Evolutionary conservation across 2,797 vertebrate genomes (phyloP).

Genomic region (Acipenser transmontanus): DNA sequence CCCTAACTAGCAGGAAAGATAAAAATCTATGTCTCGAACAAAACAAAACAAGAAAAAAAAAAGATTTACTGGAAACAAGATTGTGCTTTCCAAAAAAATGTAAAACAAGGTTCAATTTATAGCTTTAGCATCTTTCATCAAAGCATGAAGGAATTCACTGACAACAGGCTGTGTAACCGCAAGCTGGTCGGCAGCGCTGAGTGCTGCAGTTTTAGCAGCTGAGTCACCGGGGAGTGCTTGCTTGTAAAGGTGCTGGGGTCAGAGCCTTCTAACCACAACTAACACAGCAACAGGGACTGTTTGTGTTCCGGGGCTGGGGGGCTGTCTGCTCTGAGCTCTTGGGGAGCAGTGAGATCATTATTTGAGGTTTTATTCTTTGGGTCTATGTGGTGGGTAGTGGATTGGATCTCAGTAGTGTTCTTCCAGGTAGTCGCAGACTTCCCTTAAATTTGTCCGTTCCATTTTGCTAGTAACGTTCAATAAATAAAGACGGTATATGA

Average conservation of each 20-base stretch:
- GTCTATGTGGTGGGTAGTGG: too few relatives aligned
- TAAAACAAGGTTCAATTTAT: slow-evolving; percentile 66
- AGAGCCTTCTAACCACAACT: too few relatives aligned
- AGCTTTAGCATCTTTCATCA: slow-evolving; percentile 46
- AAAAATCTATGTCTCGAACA: slow-evolving; percentile 18
- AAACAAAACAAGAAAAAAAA: slow-evolving; percentile 23
- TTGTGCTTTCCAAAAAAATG: slow-evolving; percentile 60
- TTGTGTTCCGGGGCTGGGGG: slow-evolving; percentile 7
- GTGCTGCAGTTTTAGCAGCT: slow-evolving; percentile 49
- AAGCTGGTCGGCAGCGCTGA: slow-evolving; percentile 49
- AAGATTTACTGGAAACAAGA: slow-evolving; percentile 66
- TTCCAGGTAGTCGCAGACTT: too few relatives aligned
- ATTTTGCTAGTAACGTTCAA: too few relatives aligned
- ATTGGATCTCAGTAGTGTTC: too few relatives aligned
- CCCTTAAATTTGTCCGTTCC: too few relatives aligned
- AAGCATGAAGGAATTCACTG: slow-evolving; percentile 44
- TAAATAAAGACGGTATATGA: too few relatives aligned
- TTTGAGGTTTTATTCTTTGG: too few relatives aligned
- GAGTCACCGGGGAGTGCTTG: slow-evolving; percentile 44
- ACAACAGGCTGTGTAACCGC: slow-evolving; percentile 39
- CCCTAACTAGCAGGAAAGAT: too few relatives aligned
- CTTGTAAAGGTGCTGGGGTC: too few relatives aligned
- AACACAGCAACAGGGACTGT: too few relatives aligned
- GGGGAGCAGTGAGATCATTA: slow-evolving; percentile 24
- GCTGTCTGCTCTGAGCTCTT: slow-evolving; percentile 23